Base-by-base conservation (phyloP, 1,140 invertebrate genomes). In the Pseudobourletiella spinata region DNA sequence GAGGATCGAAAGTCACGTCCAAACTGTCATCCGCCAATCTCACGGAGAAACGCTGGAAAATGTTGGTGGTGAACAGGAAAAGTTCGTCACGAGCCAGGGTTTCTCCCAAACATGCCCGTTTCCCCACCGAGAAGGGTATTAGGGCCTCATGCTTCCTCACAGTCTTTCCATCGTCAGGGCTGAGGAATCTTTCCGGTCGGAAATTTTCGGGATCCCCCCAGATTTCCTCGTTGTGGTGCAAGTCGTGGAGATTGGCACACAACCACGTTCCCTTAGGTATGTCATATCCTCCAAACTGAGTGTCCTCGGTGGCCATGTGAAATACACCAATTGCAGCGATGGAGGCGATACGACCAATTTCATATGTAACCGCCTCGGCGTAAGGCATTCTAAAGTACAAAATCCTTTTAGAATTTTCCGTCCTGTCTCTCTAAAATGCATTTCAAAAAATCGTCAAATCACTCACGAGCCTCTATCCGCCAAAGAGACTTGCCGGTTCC, bases 101-200 rank as follows among this genome's bases (percentile, higher is more conserved):
- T 71, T 85, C 83, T 18, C 83, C 84, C 1, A 81, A 63, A 63
- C 83, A 85, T 32, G 79, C 77, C 71, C 84, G 73, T 71, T 78
- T 81, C 6, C 83, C 82, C 84, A 68, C 50, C 77, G 66, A 67
- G 29, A 68, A 66, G 3, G 66, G 22, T 25, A 72, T 44, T 14
- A 58, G 59, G 2, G 67, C 46, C 8, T 71, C 59, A 24, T 57
- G 42, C 42, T 66, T 63, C 1, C 63, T 11, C 2, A 62, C 3
- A n/a, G n/a, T n/a, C 39, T 69, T 71, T 11, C 61, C 60, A 22
- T 66, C 56, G 14, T 44, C 22, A n/a, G n/a, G n/a, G 30, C 54
- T 61, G 11, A 73, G 35, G 39, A 69, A 72, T 26, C 71, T 59
- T 24, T 72, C 68, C 1, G 74, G 74, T 16, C 71, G 20, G 61